Conservation (phyloP, 2,888 invertebrate species). For the Thecocarcelia acutangulata region DNA sequence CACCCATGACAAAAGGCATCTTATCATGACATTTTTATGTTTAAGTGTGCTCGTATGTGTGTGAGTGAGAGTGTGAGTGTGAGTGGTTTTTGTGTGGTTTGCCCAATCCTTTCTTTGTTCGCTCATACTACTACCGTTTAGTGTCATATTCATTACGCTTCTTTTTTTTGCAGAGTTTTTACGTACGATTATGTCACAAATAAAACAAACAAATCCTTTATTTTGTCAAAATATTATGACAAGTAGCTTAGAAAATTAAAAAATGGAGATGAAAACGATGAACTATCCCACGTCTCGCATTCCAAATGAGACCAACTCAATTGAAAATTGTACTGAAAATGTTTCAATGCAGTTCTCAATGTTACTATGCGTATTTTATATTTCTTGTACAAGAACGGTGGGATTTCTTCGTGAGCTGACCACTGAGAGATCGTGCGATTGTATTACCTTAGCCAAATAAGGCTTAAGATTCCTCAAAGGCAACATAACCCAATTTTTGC, state of each 20-base stretch:
- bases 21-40: slow-evolving; percentile 34
- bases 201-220: slow-evolving; percentile 58
- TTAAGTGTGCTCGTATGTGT: neutral
- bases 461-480: too few relatives aligned
- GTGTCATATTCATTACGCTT: slow-evolving; percentile 40
- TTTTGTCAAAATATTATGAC: slow-evolving; percentile 67
- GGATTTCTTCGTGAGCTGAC: too few relatives aligned
- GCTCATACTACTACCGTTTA: neutral
- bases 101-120: slow-evolving; percentile 47
- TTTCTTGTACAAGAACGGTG: too few relatives aligned
- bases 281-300: slow-evolving; percentile 20
- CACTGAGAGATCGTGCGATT: too few relatives aligned
- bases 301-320: slow-evolving; percentile 29
- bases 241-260: slow-evolving; percentile 53
- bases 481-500: too few relatives aligned
- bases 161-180: slow-evolving; percentile 2
- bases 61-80: neutral
- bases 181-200: slow-evolving; percentile 52
- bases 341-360: too few relatives aligned
- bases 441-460: too few relatives aligned
- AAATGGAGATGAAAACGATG: neutral
- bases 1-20: slow-evolving; percentile 13
- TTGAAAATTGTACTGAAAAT: too few relatives aligned
- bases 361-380: too few relatives aligned
- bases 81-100: slow-evolving; percentile 6